A percentile compares a stretch with the other conserved stretches of the same genome.
These are phyloP conservation scores for Diadegma fenestrale DNA, from an alignment of 2,888 invertebrate genomes.

Conservation along the genomic window DNA sequence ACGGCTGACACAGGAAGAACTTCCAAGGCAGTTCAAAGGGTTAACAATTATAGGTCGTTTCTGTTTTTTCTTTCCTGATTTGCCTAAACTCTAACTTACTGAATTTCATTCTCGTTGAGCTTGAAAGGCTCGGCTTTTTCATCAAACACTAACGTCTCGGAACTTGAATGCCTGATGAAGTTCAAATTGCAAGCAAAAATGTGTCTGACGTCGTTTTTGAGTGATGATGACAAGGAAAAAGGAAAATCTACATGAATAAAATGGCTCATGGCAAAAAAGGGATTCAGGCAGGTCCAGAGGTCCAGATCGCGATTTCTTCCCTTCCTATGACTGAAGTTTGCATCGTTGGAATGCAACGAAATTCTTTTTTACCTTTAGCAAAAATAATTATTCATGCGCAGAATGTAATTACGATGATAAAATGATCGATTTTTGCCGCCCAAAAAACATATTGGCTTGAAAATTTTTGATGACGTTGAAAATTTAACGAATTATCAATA, in stretches of 20 bases:
- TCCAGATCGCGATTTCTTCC: too few relatives aligned
- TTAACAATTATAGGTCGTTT: background rate
- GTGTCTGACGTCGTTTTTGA: background rate
- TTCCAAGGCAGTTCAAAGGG: background rate
- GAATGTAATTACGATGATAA: too few relatives aligned
- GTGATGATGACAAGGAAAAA: background rate
- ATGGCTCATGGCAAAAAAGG: background rate
- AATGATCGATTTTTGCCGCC: too few relatives aligned
- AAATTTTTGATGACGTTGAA: too few relatives aligned
- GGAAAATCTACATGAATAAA: background rate
- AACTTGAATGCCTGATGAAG: background rate
- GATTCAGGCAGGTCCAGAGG: too few relatives aligned
- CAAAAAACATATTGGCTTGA: too few relatives aligned
- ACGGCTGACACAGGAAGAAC: constrained; percentile 8
- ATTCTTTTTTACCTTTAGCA: too few relatives aligned
- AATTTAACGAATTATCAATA: too few relatives aligned
- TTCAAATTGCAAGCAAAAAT: background rate
- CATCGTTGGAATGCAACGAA: too few relatives aligned
- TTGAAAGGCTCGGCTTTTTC: background rate
- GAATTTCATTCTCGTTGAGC: background rate
- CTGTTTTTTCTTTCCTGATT: constrained; percentile 1
- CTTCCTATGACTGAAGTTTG: too few relatives aligned
- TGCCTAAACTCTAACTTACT: background rate
- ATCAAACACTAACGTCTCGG: background rate
- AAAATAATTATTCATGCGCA: too few relatives aligned